phyloP scores from a whole-genome alignment of 2,888 invertebrate species.

The Agonopterix alstromeriana region DNA sequence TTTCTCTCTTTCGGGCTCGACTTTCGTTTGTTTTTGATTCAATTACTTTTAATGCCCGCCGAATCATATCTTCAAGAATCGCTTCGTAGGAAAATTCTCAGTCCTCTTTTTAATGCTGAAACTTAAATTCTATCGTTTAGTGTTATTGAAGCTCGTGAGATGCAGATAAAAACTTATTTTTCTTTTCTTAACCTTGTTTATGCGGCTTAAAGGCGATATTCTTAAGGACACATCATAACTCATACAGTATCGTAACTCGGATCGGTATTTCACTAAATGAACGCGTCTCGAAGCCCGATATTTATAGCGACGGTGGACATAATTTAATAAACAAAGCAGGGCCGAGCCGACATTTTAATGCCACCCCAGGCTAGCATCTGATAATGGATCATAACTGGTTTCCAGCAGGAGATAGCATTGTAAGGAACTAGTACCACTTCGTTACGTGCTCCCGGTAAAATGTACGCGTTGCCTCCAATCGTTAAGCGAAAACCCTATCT shows the following conservation, averaged over 20 bases:
- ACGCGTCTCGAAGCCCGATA: slow-evolving; percentile 55
- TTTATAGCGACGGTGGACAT: slow-evolving; percentile 70
- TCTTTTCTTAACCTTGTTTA: slow-evolving; percentile 44
- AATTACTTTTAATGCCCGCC: slow-evolving; percentile 61
- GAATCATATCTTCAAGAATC: slow-evolving; percentile 18
- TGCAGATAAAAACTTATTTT: slow-evolving; percentile 48
- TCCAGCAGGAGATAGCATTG: slow-evolving; percentile 69
- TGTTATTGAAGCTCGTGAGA: slow-evolving; percentile 10
- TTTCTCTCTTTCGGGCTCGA: slow-evolving; percentile 54
- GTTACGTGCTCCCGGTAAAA: slow-evolving; percentile 66
- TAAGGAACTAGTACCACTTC: slow-evolving; percentile 65
- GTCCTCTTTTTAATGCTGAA: slow-evolving; percentile 1
- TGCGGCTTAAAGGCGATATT: slow-evolving; percentile 49
- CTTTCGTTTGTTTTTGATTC: slow-evolving; percentile 71
- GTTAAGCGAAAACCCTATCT: slow-evolving; percentile 59
- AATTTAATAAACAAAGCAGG: slow-evolving; percentile 77
- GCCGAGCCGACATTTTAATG: slow-evolving; percentile 61
- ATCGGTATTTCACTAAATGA: slow-evolving; percentile 74
- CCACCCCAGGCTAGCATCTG: slow-evolving; percentile 71
- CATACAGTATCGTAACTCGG: slow-evolving; percentile 60
- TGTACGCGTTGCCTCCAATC: slow-evolving; percentile 43
- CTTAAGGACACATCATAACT: slow-evolving; percentile 61
- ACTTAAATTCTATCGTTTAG: not conserved
- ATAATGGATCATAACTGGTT: slow-evolving; percentile 74
- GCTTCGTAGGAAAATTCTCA: slow-evolving; percentile 8